Evolutionary conservation across 2,797 vertebrate species (phyloP).

Genomic region (Micrastur ruficollis): DNA sequence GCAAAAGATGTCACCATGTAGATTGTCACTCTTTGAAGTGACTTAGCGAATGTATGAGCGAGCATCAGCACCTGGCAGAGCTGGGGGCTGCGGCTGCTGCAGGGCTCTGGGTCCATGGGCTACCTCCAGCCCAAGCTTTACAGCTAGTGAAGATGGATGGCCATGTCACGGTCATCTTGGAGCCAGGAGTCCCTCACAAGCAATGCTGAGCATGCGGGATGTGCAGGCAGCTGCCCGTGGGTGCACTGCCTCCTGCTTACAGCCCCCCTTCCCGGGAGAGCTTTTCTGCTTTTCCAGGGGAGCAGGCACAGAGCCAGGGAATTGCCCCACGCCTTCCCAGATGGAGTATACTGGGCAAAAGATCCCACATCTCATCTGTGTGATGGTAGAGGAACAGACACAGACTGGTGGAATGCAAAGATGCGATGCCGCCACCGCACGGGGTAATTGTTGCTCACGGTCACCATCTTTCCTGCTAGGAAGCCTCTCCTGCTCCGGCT

Average conservation of each 20-base stretch:
- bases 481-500: not conserved
- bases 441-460: accelerated
- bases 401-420: accelerated
- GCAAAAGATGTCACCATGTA: not conserved
- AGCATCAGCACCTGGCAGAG: not conserved
- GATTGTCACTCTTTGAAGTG: not conserved
- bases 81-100: not conserved
- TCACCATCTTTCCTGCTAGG: not conserved
- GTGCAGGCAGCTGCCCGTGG: not conserved
- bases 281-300: too few relatives aligned
- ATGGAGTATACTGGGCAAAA: accelerated
- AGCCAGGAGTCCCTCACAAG: not conserved
- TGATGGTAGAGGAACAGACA: accelerated
- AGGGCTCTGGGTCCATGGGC: accelerated
- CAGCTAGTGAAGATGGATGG: accelerated
- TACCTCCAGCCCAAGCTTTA: not conserved
- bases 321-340: accelerated
- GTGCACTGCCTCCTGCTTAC: not conserved
- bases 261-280: not conserved
- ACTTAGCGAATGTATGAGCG: accelerated
- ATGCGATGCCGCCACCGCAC: accelerated
- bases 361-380: not conserved
- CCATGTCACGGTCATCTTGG: accelerated
- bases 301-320: accelerated
- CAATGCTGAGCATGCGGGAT: accelerated